Conservation (phyloP, 2,888 invertebrate species). For the Chironomus tentans region DNA sequence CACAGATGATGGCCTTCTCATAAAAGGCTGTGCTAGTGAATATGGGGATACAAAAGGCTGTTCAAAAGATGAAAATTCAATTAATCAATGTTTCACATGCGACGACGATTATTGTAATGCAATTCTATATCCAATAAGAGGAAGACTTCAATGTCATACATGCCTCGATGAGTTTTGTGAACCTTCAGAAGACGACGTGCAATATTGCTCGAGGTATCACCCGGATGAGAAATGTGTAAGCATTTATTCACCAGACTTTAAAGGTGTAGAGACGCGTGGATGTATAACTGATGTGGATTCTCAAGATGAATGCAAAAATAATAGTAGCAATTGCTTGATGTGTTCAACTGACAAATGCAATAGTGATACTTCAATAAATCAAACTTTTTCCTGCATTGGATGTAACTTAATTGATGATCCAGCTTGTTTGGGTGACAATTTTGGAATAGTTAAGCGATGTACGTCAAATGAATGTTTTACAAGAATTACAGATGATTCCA, state of each 20-base stretch:
- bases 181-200: background rate
- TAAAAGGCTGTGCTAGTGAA: background rate
- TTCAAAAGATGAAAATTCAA: background rate
- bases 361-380: background rate
- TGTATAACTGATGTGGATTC: background rate
- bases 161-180: background rate
- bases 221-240: conserved; percentile 1
- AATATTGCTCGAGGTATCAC: background rate
- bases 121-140: conserved; percentile 11
- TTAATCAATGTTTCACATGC: background rate
- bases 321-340: background rate
- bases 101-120: background rate
- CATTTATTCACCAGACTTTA: background rate
- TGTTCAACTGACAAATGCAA: conserved; percentile 15
- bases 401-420: background rate
- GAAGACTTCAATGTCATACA: conserved; percentile 1
- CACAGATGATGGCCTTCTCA: too few relatives aligned
- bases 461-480: too few relatives aligned
- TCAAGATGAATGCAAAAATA: background rate
- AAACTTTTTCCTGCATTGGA: background rate
- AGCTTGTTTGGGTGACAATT: background rate
- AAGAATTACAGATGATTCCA: too few relatives aligned
- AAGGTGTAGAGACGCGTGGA: background rate
- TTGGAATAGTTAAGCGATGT: background rate
- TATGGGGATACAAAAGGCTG: background rate